Evolutionary conservation across 1,140 invertebrate genomes (phyloP).

Genomic region (Nomia melanderi): DNA sequence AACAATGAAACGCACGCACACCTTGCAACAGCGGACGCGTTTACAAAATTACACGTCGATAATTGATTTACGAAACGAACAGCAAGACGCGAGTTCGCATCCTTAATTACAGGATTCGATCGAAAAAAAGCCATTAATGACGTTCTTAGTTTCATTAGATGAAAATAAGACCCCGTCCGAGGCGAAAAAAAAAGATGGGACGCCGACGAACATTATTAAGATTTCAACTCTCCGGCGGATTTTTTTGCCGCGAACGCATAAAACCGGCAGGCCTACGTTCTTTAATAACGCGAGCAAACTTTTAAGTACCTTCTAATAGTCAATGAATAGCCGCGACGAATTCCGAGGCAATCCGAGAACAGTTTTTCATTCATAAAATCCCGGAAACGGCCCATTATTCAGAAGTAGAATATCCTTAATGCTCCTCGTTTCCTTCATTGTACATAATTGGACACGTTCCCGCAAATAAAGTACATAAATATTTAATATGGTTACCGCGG

Average conservation of each 20-base stretch:
- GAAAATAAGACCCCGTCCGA: no score
- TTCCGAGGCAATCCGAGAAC: slow-evolving; percentile 1
- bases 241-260: neutral
- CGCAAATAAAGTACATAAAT: neutral
- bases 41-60: no score
- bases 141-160: no score
- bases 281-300: neutral
- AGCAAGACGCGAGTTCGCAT: no score
- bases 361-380: neutral
- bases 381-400: neutral
- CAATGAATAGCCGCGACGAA: neutral
- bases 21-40: no score
- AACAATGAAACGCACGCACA: no score
- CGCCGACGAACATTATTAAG: no score
- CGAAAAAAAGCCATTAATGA: no score
- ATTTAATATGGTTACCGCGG: neutral
- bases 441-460: slow-evolving; percentile 3
- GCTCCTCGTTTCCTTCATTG: neutral
- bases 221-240: no score
- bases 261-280: neutral
- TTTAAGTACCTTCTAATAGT: neutral
- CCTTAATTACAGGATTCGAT: no score
- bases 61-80: no score
- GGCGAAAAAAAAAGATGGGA: no score
- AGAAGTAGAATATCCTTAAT: neutral